Evolutionary conservation across 2,797 vertebrate species (phyloP), one percentile per base, ranked within the genome.

Genomic region (Xerus rutilus): DNA sequence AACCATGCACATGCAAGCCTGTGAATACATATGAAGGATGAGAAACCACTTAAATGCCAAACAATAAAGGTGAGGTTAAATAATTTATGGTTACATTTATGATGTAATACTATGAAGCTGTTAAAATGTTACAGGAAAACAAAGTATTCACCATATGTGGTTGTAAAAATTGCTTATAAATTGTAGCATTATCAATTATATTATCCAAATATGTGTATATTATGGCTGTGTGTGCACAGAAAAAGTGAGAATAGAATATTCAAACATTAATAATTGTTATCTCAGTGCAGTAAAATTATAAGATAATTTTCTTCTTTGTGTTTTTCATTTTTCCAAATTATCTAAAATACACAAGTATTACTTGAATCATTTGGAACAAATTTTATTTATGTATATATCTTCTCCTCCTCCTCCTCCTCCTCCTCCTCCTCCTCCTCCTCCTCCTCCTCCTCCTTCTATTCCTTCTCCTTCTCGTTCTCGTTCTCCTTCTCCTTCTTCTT

Each of bases 301-400:
- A 43, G 20, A 89, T 12, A 92, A 62, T 94, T 86, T 91, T 83
- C 12, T 62, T 81, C 59, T 93, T 83, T 35, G 49, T 90, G 17
- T 30, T 92, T 93, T 96, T 62, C 76, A 86, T 86, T 3, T 94
- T 93, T 93, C 54, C 72, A 82, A 86, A 91, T 95, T 90, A 89
- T 91, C 54, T 59, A 67, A 94, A 89, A 96, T 84, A 83, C 76
- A 70, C 21, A 43, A 6, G 57, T 95, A 72, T 93, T 96, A 83
- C 15, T 86, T 90, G 89, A 32, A 86, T 79, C 85, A 93, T 89
- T 81, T 82, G 59, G 95, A 94, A 89, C 32, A 91, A 74, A 89
- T 86, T 72, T 30, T 82, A 78, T 91, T 95, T 94, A 54, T 54
- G 17, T 54, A 18, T 54, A 54, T 54, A 54, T 54, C 17, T 52